Base-by-base conservation (phyloP, 2,113 vertebrate species). In the Brevimyrus niger region DNA sequence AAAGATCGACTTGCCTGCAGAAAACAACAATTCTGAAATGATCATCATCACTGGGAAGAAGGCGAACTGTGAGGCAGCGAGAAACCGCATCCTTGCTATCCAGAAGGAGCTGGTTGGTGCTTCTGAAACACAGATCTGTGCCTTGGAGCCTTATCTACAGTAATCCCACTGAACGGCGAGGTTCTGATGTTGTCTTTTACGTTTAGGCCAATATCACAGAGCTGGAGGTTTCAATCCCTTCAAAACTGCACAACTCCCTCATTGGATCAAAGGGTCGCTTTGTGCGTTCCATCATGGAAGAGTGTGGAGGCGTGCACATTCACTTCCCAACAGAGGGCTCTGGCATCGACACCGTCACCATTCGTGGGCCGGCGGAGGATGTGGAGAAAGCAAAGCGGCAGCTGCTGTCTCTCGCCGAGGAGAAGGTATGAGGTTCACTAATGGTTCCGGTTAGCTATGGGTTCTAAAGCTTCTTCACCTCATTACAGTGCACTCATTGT, bases 201-300 rank as follows among this genome's bases (percentile, higher is more conserved):
- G 0, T 92, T 88, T 88, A 99, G 98, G 98, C 98, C 44, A 99
- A 99, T 94, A 99, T 99, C 90, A 95, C 97, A 0, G 98, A 99
- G 92, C 91, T 97, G 44, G 98, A 99, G 85, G 97, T 99, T 15
- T 99, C 97, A 82, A 99, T 99, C 91, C 98, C 98, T 5, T 98
- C 98, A 23, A 98, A 97, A 92, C 94, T 99, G 92, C 98, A 99
- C 94, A 99, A 98, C 93, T 99, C 98, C 61, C 94, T 99, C 93
- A 99, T 99, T 27, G 98, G 98, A 73, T 97, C 98, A 0, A 99
- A 99, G 94, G 98, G 98, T 38, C 98, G 98, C 88, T 97, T 99
- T 89, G 98, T 99, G 92, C 98, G 98, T 82, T 97, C 98, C 42
- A 98, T 99, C 94, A 99, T 99, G 98, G 98, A 99, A 92, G 98